Conservation (phyloP, 2,113 vertebrate genomes). For the Oenanthe melanoleuca region DNA sequence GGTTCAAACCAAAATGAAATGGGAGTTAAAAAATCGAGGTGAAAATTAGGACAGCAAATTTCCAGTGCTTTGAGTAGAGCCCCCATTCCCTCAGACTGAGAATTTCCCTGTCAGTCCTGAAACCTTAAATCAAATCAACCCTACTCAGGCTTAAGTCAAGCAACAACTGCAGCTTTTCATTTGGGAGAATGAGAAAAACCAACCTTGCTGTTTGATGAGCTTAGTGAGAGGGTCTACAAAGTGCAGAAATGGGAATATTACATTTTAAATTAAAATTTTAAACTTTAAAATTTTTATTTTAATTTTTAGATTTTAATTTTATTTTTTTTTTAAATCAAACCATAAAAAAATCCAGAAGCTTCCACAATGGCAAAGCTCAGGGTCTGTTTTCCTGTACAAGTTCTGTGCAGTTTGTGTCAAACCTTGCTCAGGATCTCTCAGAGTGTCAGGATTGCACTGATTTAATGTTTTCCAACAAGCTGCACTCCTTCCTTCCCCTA, state of each 20-base stretch:
- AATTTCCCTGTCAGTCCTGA: not conserved
- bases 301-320: too few species aligned
- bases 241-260: not conserved
- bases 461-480: not conserved
- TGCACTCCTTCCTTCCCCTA: not conserved
- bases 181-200: not conserved
- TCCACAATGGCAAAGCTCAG: not conserved
- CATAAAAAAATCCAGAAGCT: rapidly evolving
- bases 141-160: rapidly evolving
- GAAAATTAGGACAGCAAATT: not conserved
- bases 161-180: not conserved
- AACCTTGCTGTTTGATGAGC: not conserved
- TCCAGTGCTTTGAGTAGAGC: not conserved
- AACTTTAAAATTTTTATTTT: too few species aligned
- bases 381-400: not conserved
- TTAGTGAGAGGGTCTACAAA: not conserved
- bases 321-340: not conserved
- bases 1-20: not conserved
- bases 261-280: too few species aligned
- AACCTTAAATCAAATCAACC: not conserved
- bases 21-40: not conserved
- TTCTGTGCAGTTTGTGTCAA: not conserved
- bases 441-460: not conserved
- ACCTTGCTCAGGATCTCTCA: not conserved
- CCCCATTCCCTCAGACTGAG: not conserved